Base-by-base conservation (phyloP, 2,888 invertebrate genomes). In the Ornithoptera alexandrae region DNA sequence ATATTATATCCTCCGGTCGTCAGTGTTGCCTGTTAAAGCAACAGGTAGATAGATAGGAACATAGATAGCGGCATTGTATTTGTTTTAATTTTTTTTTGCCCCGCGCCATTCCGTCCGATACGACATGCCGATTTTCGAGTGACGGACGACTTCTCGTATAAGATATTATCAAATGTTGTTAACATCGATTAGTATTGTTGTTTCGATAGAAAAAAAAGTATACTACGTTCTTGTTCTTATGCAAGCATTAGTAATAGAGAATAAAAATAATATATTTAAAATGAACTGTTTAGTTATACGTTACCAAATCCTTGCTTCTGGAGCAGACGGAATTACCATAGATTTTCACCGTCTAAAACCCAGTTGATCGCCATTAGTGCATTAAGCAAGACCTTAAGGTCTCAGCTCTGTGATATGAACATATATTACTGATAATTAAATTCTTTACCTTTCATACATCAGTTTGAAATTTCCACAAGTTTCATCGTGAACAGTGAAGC, bases 71-170 rank as follows among this genome's bases (percentile, higher is more conserved):
- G 78, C 78, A 74, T 79, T 79, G 78, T 79, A 80, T 84, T 84
- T 79, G 81, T 82, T 81, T 81, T 56, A 76, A 64, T 78, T 42
- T 57, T 73, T 84, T 84, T 86, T 85, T 83, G 81, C 79, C 72
- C 76, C 66, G 71, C 74, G 73, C 71, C 74, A 72, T 79, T 79
- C 80, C 77, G 79, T 80, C 72, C 70, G 72, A 68, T 57, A 75
- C 72, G 78, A 84, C 82, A 84, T 82, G 86, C 85, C 86, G 88
- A 86, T 83, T 83, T 85, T 79, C 79, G 81, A 80, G 76, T 75
- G 77, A 74, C 78, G 78, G 78, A 81, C 84, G 78, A 89, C 89
- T 84, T 86, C 85, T 89, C 85, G 85, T 80, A 77, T 65, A 72
- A 67, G 81, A 82, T 80, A 75, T 76, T 83, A 86, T 87, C 85